Percentiles rank a stretch among this genome's conserved stretches.
phyloP scores from a whole-genome alignment of 2,113 vertebrate species.

The Odontesthes bonariensis region DNA sequence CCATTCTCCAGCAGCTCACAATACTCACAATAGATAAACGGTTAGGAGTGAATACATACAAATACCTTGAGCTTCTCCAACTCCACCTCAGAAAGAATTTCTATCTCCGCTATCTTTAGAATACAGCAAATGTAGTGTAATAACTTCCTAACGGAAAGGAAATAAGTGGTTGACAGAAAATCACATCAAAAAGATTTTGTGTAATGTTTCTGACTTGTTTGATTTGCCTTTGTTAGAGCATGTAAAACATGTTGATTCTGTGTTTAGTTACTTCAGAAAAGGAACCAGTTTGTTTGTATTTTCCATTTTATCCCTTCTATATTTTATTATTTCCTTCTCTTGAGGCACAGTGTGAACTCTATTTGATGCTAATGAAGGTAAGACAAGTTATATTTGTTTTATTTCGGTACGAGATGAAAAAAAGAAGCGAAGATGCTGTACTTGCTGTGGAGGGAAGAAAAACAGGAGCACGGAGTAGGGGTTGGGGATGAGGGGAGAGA shows the following conservation, averaged over 20 bases:
- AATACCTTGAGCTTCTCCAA: background rate
- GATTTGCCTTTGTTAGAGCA: background rate
- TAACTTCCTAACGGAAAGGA: no score
- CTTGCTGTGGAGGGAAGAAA: background rate
- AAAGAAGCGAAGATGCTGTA: background rate
- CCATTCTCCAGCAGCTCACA: background rate
- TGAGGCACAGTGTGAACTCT: constrained; percentile 15
- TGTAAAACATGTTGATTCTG: background rate
- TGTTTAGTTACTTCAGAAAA: background rate
- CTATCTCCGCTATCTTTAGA: no score
- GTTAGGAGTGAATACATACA: background rate
- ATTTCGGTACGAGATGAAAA: constrained; percentile 19
- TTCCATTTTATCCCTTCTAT: background rate
- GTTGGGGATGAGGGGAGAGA: background rate
- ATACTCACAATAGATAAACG: constrained; percentile 1
- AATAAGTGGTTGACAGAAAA: no score
- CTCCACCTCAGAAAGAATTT: background rate
- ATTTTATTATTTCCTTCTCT: constrained; percentile 22
- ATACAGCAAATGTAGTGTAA: no score
- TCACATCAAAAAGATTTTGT: no score
- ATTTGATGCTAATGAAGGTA: constrained; percentile 26
- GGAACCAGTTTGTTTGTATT: background rate
- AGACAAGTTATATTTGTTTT: constrained; percentile 8
- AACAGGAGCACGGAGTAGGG: background rate
- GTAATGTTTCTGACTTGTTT: background rate